Conservation (phyloP, 2,888 invertebrate genomes). For the Leucoptera coffeella region DNA sequence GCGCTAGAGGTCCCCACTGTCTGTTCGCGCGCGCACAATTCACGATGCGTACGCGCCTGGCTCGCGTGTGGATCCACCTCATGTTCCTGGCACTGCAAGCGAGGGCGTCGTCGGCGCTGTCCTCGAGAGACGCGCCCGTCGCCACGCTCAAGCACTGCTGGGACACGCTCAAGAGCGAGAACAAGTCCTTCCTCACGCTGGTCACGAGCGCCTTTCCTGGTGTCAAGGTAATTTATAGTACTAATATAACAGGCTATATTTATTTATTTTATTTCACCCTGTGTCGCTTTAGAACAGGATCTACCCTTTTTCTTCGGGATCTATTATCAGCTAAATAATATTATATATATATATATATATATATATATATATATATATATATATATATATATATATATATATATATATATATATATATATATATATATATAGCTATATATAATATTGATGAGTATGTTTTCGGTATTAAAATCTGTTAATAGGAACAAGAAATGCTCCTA, state of each 20-base stretch:
- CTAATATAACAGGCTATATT: too few relatives aligned
- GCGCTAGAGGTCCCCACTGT: conserved; percentile 77
- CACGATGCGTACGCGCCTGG: conserved; percentile 72
- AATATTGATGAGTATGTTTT: too few relatives aligned
- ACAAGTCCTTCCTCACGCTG: conserved; percentile 80
- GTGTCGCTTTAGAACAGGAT: too few relatives aligned
- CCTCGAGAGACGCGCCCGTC: conserved; percentile 74
- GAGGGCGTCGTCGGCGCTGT: conserved; percentile 68
- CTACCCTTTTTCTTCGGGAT: too few relatives aligned
- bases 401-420: too few relatives aligned
- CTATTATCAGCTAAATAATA: too few relatives aligned
- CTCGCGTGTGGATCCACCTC: conserved; percentile 89
- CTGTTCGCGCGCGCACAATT: conserved; percentile 77
- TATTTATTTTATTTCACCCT: too few relatives aligned
- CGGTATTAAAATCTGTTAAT: conserved; percentile 3
- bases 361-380: too few relatives aligned
- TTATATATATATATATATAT: too few relatives aligned
- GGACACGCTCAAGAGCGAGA: conserved; percentile 90
- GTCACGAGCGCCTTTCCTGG: conserved; percentile 93
- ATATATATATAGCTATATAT: too few relatives aligned
- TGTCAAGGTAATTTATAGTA: conserved; percentile 58
- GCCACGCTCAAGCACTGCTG: conserved; percentile 86
- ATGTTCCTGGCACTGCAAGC: conserved; percentile 94
- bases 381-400: too few relatives aligned
- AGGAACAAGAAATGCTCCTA: conserved; percentile 82